Conservation (phyloP, 1,140 invertebrate species). For the Metaphire vulgaris region DNA sequence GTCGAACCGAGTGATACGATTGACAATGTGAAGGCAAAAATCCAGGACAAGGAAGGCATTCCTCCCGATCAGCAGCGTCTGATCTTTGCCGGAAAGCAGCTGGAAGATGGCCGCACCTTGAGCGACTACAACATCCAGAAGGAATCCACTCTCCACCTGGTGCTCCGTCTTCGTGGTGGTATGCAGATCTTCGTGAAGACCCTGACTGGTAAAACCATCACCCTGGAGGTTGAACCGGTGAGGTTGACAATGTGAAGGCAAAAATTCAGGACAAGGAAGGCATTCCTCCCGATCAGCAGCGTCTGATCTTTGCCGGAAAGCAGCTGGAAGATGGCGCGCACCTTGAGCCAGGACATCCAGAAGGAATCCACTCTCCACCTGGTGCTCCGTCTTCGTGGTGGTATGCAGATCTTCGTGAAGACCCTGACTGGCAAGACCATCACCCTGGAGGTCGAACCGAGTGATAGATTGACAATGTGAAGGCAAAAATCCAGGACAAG, state of each 20-base stretch:
- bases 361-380: no score
- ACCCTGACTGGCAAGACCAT: slow-evolving; percentile 56
- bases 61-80: slow-evolving; percentile 51
- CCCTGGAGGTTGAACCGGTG: slow-evolving; percentile 56
- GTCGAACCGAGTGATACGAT: slow-evolving; percentile 88
- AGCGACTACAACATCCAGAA: slow-evolving; percentile 31
- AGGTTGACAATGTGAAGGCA: no score
- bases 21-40: slow-evolving; percentile 88
- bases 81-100: slow-evolving; percentile 64
- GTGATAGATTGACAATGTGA: slow-evolving; percentile 52
- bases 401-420: slow-evolving; percentile 31
- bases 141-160: no score
- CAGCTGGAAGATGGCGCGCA: no score
- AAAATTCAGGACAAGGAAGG: no score
- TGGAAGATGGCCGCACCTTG: slow-evolving; percentile 63
- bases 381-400: no score
- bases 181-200: slow-evolving; percentile 94
- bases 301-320: no score
- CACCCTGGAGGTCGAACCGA: slow-evolving; percentile 55
- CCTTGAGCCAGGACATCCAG: no score
- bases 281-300: no score
- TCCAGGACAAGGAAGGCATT: slow-evolving; percentile 68
- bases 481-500: slow-evolving; percentile 53
- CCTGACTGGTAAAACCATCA: slow-evolving; percentile 73
- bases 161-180: no score